phyloP scores from a whole-genome alignment of 1,140 invertebrate species.

The Trichonephila clavata region DNA sequence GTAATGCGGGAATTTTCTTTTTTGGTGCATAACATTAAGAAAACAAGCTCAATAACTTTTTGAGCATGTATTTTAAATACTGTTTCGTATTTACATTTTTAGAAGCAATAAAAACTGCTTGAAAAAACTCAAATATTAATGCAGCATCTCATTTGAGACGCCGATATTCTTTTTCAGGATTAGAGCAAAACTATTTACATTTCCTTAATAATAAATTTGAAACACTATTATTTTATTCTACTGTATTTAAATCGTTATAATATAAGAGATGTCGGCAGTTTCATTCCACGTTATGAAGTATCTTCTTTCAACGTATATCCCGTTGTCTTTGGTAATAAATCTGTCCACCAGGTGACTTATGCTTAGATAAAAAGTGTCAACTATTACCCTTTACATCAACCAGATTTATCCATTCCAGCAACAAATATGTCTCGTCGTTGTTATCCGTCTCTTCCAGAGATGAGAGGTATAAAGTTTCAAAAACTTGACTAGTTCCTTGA shows the following conservation, averaged over 20 bases:
- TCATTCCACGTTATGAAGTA: background rate
- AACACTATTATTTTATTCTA: background rate
- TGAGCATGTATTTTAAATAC: no score
- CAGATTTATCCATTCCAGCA: background rate
- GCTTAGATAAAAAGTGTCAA: background rate
- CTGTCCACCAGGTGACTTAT: conserved; percentile 4
- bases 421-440: background rate
- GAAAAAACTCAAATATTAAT: no score
- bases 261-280: background rate
- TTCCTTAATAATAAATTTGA: no score
- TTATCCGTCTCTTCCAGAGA: background rate
- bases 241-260: background rate
- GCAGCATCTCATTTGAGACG: no score
- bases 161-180: no score
- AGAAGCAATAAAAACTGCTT: no score
- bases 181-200: no score
- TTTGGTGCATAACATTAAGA: no score
- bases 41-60: no score
- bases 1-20: no score
- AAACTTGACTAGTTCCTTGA: background rate
- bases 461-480: conserved; percentile 3
- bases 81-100: no score
- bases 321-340: background rate
- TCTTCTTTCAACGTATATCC: background rate
- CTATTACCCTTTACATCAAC: conserved; percentile 1